Base-by-base conservation (phyloP, 2,797 vertebrate genomes). In the Caiman crocodilus region DNA sequence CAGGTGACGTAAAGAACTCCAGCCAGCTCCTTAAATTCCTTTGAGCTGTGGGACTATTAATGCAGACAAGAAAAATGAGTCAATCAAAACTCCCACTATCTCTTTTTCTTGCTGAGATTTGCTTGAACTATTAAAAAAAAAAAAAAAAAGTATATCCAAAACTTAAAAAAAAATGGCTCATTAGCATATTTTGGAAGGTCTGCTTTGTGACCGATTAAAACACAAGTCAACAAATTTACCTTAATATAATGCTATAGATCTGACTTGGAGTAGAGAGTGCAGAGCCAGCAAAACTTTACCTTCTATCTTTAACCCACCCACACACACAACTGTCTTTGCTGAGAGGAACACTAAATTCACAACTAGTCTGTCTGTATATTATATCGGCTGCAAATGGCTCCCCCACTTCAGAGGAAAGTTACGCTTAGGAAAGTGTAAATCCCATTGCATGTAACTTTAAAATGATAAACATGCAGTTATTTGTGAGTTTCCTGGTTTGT, bases 1-100 rank as follows among this genome's bases (percentile, higher is more conserved):
- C 0, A 0, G 21, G 2, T 88, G 79, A 89, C 2, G 1, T 80
- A 71, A 55, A 83, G 55, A 25, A 89, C 77, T 81, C 85, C 79
- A 80, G 69, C 88, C 79, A 86, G 79, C 84, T 95, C 91, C 92
- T 93, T 89, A 35, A 79, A 82, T 91, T 95, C 85, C 91, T 81
- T n/a, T 59, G 55, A 35, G 55, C 88, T 76, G 64, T 82, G 63
- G 23, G 71, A 56, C 73, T 67, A 50, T 42, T 50, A 23, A 50
- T 11, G 26, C 56, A 18, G n/a, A 30, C 26, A 30, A 58, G 56
- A 58, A 30, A 32, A 58, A 58, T 18, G 57, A 30, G 20, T 28
- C 26, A 28, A 20, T 6, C 56, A 57, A 57, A 57, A 16, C 74
- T 50, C 42, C 42, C 42, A 76, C 21, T 58, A 25, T 11, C 55